Base-by-base conservation (phyloP, 2,797 vertebrate genomes). In the Melanotaenia maccullochi region DNA sequence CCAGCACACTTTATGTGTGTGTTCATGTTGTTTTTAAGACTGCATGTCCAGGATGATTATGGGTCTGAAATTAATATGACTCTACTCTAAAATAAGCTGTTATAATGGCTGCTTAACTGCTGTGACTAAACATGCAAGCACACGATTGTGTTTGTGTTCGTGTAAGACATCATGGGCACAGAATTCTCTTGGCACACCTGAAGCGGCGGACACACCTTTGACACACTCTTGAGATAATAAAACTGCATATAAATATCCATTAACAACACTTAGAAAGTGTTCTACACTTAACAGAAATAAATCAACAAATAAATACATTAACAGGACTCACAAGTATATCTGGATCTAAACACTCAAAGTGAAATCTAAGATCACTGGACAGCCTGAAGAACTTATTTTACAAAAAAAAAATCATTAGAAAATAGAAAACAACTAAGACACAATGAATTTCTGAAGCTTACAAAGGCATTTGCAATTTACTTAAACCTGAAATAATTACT, bases 151-250 rank as follows among this genome's bases (percentile, higher is more conserved):
- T 38, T 65, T 85, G 75, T 73, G 68, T 70, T 71, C 35, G 76
- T 81, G 87, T 88, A 77, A 82, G 89, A 90, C 90, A 87, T 87
- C 73, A 84, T 86, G 89, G 88, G 81, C 85, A 85, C 83, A 84
- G 68, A 82, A 85, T 84, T 85, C 65, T 87, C 85, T 90, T 88
- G 85, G 88, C 85, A 89, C 90, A 84, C 71, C 77, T 71, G 80
- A 87, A 88, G 83, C 61, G 58, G 71, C 84, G 63, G 79, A 81
- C 82, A 87, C 81, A 62, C 73, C 59, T 75, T 81, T 78, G 76
- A 87, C 79, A 82, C 86, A 82, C 73, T 68, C 68, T 14, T 14
- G 42, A 82, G 65, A 76, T 81, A 76, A 74, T 74, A 78, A 81
- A 85, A 87, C 73, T 76, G 67, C 32, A 54, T 69, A 79, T 74